Conservation (phyloP, 1,140 invertebrate species). For the Eupristina koningsbergeri region DNA sequence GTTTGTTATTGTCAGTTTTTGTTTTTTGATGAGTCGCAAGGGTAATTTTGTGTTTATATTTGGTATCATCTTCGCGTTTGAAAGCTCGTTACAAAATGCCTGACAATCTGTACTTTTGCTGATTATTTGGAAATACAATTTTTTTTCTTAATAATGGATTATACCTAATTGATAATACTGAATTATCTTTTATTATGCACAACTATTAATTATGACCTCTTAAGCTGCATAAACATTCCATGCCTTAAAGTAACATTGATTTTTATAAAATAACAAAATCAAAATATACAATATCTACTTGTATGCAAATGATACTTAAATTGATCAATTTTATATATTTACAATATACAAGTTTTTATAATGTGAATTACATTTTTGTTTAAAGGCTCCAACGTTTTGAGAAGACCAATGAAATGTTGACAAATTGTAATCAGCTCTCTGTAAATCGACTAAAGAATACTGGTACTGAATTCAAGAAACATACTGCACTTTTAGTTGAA, state of each 20-base stretch:
- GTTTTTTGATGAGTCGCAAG: neutral
- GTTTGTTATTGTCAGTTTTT: neutral
- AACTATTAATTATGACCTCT: neutral
- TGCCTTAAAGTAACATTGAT: too few relatives aligned
- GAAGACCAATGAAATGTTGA: slow-evolving; percentile 97
- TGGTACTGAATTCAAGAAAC: slow-evolving; percentile 89
- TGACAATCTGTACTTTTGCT: too few relatives aligned
- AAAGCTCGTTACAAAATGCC: neutral
- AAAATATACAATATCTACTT: too few relatives aligned
- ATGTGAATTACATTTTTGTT: neutral
- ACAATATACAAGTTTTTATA: neutral
- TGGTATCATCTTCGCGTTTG: too few relatives aligned
- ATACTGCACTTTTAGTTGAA: slow-evolving; percentile 85
- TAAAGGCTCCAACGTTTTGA: slow-evolving; percentile 93
- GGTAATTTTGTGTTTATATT: neutral
- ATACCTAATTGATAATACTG: too few relatives aligned
- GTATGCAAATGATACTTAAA: too few relatives aligned
- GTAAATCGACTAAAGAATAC: slow-evolving; percentile 85
- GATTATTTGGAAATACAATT: too few relatives aligned
- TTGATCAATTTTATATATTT: neutral
- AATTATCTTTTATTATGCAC: neutral
- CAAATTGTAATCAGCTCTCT: slow-evolving; percentile 93
- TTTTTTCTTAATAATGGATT: too few relatives aligned
- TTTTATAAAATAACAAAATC: too few relatives aligned
- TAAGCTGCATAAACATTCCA: too few relatives aligned